Evolutionary conservation across 2,888 invertebrate genomes (phyloP), one percentile per base, ranked within the genome.

Genomic region (Coecobrya sp.): DNA sequence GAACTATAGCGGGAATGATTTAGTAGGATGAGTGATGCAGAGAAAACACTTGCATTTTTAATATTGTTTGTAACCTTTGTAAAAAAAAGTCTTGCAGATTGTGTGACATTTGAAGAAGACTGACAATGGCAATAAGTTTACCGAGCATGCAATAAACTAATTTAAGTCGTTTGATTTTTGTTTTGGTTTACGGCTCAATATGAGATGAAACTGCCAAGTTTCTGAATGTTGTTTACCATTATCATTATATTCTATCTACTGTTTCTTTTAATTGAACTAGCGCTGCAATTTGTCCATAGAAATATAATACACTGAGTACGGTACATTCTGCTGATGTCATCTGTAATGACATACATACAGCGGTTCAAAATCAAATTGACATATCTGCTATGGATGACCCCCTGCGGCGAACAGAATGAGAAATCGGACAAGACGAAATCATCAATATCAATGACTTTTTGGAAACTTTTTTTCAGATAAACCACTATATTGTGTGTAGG

Each of bases 1-100:
- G 73, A 89, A 89, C 11, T 62, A 62, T 68, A 70, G 73, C 49
- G 42, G 84, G 70, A 84, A 84, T 89, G 84, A 82, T 84, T 89
- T 84, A 89, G 42, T 27, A 82, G 42, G 22, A 76, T 59, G 27
- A 3, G 42, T 25, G 22, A 4, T 55, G n/a, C 55, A 19, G 1
- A 76, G 11, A 76, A 62, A 42, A 62, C 22, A 30, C n/a, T n/a
- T 65, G 62, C 27, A 25, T 65, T 25, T 22, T 65, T 55, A 8
- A 65, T 65, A 11, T 1, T 25, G 55, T n/a, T 19, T 7, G 1
- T 19, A 55, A 55, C 55, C 55, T 55, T 55, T 49, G 5, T 49
- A 49, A 10, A 13, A n/a, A 1, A 5, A 3, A n/a, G 0, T 55
- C 5, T 3, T 19, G n/a, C 55, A 55, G 0, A 1, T 55, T 16